Evolutionary conservation across 2,888 invertebrate species (phyloP), one percentile per base, ranked within the genome.

Genomic region (Callosobruchus maculatus): DNA sequence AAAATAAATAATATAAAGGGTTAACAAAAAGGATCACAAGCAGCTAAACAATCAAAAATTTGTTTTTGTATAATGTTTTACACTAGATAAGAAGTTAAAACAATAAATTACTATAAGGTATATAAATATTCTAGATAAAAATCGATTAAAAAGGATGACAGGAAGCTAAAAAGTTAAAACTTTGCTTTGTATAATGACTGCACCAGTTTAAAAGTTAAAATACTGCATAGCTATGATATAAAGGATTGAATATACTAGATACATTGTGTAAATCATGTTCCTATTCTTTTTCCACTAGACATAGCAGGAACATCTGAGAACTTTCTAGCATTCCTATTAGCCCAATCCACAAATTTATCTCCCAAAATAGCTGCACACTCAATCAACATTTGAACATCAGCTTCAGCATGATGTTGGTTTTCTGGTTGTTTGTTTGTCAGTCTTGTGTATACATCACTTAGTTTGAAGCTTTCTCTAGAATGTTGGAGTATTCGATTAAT

Each of bases 391-490:
- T 89, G 78, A 49, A 92, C 92, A 84, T 95, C 94, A 0, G 85
- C 89, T 85, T 94, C 94, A 0, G 94, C 93, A 77, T 89, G 88
- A 83, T 95, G 94, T 0, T 89, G 87, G 80, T 88, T 84, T n/a
- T 80, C 70, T 0, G 89, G 86, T 20, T 88, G 81, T 73, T 86
- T 87, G 1, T 87, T 87, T 70, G 91, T 87, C 22, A 92, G 84
- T 71, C 90, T 88, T 77, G 88, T 85, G 82, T 90, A 93, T 66
- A 94, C 82, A 74, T 88, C 88, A 0, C 76, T 76, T 67, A 94
- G 85, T 79, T 88, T 89, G 82, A 90, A 93, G 77, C 88, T 85
- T 70, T 78, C 71, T 67, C 74, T 78, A 73, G 78, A 81, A 21
- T 20, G 20, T 21, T 9, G 49, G 22, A 30, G 20, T 21, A 2